Conservation (phyloP, 2,888 invertebrate species). For the Orthosia gracilis region DNA sequence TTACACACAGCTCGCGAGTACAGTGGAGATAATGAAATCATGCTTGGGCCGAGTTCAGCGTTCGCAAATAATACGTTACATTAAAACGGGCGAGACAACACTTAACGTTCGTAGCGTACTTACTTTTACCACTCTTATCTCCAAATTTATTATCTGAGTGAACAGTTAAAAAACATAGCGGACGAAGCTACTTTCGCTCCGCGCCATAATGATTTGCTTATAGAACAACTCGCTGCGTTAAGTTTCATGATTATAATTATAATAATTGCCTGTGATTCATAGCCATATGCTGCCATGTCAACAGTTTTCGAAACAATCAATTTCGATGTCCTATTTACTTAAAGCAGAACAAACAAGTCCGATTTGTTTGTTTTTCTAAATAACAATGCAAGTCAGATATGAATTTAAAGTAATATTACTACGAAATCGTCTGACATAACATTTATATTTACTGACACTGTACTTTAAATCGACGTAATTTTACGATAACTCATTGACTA, state of each 20-base stretch:
- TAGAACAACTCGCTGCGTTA: slow-evolving; percentile 39
- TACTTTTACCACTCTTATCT: slow-evolving; percentile 77
- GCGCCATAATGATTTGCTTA: slow-evolving; percentile 65
- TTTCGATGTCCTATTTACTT: background rate
- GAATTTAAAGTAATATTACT: background rate
- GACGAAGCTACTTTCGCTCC: slow-evolving; percentile 74
- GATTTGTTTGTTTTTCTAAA: background rate
- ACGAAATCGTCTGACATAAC: background rate
- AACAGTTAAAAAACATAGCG: slow-evolving; percentile 72
- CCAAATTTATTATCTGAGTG: slow-evolving; percentile 73
- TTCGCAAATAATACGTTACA: slow-evolving; percentile 61
- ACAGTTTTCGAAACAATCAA: background rate
- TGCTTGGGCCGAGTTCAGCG: slow-evolving; percentile 58
- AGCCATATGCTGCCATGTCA: background rate
- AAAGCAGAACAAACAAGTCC: background rate
- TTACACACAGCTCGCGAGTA: slow-evolving; percentile 17
- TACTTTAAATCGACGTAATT: background rate
- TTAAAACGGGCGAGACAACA: slow-evolving; percentile 60
- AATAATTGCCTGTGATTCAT: background rate
- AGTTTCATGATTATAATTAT: slow-evolving; percentile 33
- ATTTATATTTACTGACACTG: background rate
- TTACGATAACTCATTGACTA: background rate
- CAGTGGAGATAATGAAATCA: slow-evolving; percentile 63
- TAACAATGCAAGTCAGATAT: background rate
- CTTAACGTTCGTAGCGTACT: slow-evolving; percentile 52